Conservation (phyloP, 2,113 vertebrate genomes). For the rat (Rattus norvegicus) region DNA sequence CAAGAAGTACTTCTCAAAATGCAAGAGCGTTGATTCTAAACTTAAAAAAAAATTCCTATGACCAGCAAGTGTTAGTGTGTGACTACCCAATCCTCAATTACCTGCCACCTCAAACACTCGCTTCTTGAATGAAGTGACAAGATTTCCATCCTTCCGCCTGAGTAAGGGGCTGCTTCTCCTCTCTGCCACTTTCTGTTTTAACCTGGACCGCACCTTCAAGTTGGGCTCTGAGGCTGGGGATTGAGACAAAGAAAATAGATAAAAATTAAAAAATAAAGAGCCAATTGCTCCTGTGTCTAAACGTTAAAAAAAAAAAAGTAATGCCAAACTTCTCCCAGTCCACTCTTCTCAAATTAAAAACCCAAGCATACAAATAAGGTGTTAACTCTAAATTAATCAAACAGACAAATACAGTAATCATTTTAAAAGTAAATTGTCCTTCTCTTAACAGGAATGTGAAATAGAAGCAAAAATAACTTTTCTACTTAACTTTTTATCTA, state of each 20-base stretch:
- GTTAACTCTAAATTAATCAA: conserved; percentile 44
- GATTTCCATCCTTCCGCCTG: conserved; percentile 95
- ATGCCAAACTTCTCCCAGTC: conserved; percentile 41
- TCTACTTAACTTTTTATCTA: conserved; percentile 42
- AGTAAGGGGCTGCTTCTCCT: conserved; percentile 98
- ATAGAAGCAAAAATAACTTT: conserved; percentile 46
- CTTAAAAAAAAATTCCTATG: conserved; percentile 32
- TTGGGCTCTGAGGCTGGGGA: conserved; percentile 97
- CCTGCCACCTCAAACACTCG: conserved; percentile 97
- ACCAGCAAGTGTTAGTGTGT: conserved; percentile 52
- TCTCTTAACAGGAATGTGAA: conserved; percentile 53
- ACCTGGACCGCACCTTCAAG: conserved; percentile 98
- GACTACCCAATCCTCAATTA: conserved; percentile 84
- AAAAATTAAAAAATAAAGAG: conserved; percentile 81
- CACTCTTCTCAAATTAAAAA: conserved; percentile 66
- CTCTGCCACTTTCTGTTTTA: conserved; percentile 99
- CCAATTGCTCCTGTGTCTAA: conserved; percentile 57
- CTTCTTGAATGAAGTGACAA: conserved; percentile 96
- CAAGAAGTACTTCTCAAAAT: conserved; percentile 56
- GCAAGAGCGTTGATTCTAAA: conserved; percentile 53
- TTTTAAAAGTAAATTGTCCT: conserved; percentile 22
- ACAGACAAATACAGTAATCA: conserved; percentile 45
- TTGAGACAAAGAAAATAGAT: conserved; percentile 80
- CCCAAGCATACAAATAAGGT: conserved; percentile 61
- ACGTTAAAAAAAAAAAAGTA: neutral